Base-by-base conservation (phyloP, 2,113 vertebrate species). In the Gracilinanus agilis region DNA sequence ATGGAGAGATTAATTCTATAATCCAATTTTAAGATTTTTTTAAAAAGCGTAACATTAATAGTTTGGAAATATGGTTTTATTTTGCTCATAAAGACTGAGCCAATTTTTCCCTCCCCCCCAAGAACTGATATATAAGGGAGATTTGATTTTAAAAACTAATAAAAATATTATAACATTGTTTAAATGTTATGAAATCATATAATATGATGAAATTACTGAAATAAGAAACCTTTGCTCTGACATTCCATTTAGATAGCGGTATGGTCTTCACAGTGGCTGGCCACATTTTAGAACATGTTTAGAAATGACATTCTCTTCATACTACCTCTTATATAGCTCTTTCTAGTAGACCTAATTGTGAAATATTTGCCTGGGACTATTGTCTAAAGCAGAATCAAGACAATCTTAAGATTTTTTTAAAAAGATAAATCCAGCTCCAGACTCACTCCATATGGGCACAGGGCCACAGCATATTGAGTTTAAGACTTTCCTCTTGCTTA, bases 1-100 rank as follows among this genome's bases (percentile, higher is more conserved):
- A 55, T 95, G 53, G 44, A 75, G 53, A 93, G 75, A 93, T 21
- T 23, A 83, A 40, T 40, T 83, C 19, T 40, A 83, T 83, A 83
- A 83, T 3, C 10, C 56, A 54, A 24, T 2, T 58, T 91, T 56
- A 92, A 61, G 25, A 29, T 21, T 83, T 19, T 53, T 83, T 19
- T 53, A 92, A 96, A 96, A 44, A 83, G 2, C 10, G 61, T 11
- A 3, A 55, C 3, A 10, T 29, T 90, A 27, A 40, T 95, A 13
- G 90, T 0, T 24, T 54, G 27, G 1, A 88, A 44, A 53, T 92
- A 54, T n/a, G 27, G 44, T 40, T 91, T 24, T 23, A 83, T 40
- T 40, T 83, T 40, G 8, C 6, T 40, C 7, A 40, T 83, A 83
- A 21, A 40, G 40, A 1, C 13, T n/a, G 67, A 75, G 34, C 16